Percentiles rank a stretch among this genome's conserved stretches.
These are phyloP conservation scores for Cataglyphis hispanica DNA, from an alignment of 1,140 invertebrate species.

Conservation along the genomic window DNA sequence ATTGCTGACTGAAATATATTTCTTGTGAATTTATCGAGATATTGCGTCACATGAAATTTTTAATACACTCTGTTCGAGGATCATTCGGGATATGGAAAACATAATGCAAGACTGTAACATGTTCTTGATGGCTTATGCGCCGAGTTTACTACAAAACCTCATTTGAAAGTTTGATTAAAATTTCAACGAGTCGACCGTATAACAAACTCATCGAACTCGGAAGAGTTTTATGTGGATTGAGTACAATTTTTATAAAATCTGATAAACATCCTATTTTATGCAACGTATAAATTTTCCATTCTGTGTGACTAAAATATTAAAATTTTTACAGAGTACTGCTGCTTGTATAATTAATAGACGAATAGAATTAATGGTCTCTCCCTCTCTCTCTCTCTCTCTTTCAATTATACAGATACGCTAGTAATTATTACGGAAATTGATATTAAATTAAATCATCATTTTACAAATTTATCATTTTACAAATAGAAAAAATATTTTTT, in stretches of 20 bases:
- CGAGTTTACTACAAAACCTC: slow-evolving; percentile 66
- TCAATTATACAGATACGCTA: neutral
- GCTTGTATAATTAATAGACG: neutral
- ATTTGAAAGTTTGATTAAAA: slow-evolving; percentile 78
- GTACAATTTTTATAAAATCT: slow-evolving; percentile 69
- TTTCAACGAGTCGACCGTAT: slow-evolving; percentile 61
- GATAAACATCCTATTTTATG: slow-evolving; percentile 28
- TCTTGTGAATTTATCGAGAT: slow-evolving; percentile 6
- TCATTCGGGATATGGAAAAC: slow-evolving; percentile 13
- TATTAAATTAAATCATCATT: slow-evolving; percentile 16
- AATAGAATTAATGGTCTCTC: neutral
- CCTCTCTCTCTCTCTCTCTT: neutral
- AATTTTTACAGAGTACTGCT: neutral
- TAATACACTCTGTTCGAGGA: neutral
- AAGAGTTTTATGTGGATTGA: slow-evolving; percentile 55
- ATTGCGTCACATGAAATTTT: slow-evolving; percentile 19
- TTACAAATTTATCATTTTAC: too few species aligned
- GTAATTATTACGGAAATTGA: neutral
- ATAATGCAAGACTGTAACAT: slow-evolving; percentile 64
- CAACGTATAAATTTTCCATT: slow-evolving; percentile 58
- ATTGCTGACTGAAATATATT: slow-evolving; percentile 2
- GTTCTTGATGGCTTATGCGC: slow-evolving; percentile 71
- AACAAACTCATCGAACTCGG: slow-evolving; percentile 69
- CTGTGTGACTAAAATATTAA: slow-evolving; percentile 13
- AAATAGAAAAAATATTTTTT: too few species aligned